These are phyloP conservation scores for Leptobrachium ailaonicum DNA, from an alignment of 2,113 vertebrate species.

Conservation along the genomic window DNA sequence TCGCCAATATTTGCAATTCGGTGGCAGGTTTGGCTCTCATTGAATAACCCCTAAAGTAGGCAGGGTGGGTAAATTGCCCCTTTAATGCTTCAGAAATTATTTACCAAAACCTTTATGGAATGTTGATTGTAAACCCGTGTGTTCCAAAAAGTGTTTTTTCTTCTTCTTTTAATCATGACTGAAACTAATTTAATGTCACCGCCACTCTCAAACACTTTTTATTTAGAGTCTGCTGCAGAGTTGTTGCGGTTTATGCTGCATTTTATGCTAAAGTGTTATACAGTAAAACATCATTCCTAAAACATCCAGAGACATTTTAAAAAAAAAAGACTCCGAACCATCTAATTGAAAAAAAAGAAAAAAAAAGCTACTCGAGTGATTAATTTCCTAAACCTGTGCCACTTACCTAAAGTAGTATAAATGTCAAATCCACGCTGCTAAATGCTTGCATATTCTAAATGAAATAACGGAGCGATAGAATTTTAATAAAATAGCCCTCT, in stretches of 20 bases:
- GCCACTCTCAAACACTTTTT: background rate
- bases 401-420: background rate
- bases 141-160: no score
- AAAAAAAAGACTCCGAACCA: background rate
- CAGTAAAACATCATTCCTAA: slow-evolving; percentile 32
- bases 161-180: no score
- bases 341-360: background rate
- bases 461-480: background rate
- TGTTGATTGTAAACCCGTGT: no score
- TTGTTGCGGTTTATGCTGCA: slow-evolving; percentile 15
- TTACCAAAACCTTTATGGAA: no score
- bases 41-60: no score
- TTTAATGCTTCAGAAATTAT: no score
- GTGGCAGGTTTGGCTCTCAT: no score
- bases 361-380: slow-evolving; percentile 10
- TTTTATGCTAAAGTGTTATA: slow-evolving; percentile 27
- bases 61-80: no score
- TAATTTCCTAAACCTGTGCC: slow-evolving; percentile 22
- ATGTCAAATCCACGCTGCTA: slow-evolving; percentile 14
- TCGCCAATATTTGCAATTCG: no score
- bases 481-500: slow-evolving; percentile 13
- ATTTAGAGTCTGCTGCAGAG: slow-evolving; percentile 3
- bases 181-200: no score
- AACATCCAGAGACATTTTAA: slow-evolving; percentile 26
- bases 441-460: slow-evolving; percentile 8